Conservation (phyloP, 1,140 invertebrate genomes). For the Drosophila bocki region DNA sequence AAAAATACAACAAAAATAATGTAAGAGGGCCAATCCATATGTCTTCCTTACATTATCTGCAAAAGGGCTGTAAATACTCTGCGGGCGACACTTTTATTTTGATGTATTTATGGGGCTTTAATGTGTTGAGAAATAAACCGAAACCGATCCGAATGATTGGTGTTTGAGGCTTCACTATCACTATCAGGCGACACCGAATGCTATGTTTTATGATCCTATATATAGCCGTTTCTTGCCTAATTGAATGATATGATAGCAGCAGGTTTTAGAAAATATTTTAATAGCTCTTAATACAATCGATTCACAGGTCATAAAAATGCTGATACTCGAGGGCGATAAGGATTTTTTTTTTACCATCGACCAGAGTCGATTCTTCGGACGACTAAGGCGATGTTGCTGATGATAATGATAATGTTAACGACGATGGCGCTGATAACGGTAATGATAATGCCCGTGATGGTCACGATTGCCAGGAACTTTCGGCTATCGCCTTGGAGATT, state of each 20-base stretch:
- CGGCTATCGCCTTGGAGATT: constrained; percentile 43
- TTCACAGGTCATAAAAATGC: constrained; percentile 72
- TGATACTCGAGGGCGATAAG: constrained; percentile 60
- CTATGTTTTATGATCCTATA: constrained; percentile 80
- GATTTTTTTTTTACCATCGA: constrained; percentile 41
- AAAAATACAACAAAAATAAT: neutral
- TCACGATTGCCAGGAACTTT: constrained; percentile 33
- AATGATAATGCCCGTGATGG: constrained; percentile 19
- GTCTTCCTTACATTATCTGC: constrained; percentile 68
- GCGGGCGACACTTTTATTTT: constrained; percentile 79
- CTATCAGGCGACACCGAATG: constrained; percentile 66
- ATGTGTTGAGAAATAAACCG: constrained; percentile 64
- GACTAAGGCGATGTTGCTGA: constrained; percentile 15
- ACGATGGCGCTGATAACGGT: constrained; percentile 23
- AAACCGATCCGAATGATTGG: constrained; percentile 41
- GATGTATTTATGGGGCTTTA: constrained; percentile 74
- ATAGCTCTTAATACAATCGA: constrained; percentile 83
- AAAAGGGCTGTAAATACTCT: constrained; percentile 55
- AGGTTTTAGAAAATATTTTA: constrained; percentile 82
- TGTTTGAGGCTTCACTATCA: constrained; percentile 59
- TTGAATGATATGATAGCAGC: constrained; percentile 82
- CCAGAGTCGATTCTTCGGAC: constrained; percentile 30
- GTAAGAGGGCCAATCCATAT: constrained; percentile 49
- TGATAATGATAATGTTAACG: constrained; percentile 25
- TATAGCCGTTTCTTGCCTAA: constrained; percentile 80